These are phyloP conservation scores for Brachypteracias leptosomus DNA, from an alignment of 2,113 vertebrate species.

Conservation along the genomic window DNA sequence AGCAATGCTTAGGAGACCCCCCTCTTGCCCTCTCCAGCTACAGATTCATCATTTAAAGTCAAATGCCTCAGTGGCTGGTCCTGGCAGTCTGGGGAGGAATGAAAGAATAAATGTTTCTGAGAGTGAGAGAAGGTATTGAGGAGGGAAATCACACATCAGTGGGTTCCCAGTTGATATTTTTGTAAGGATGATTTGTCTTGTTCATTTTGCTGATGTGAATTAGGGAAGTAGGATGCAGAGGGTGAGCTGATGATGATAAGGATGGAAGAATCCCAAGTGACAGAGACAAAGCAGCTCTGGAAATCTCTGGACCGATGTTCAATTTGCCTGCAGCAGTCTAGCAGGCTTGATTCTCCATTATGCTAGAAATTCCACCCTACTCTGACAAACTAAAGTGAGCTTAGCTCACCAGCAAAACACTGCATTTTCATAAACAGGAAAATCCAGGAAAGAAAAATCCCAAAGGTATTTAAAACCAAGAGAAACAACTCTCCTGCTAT, in stretches of 20 bases:
- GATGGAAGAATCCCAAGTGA: neutral
- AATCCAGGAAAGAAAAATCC: neutral
- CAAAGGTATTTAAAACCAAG: neutral
- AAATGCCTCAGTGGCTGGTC: neutral
- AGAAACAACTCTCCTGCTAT: neutral
- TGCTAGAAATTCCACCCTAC: neutral
- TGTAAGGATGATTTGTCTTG: neutral
- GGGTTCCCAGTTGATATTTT: neutral
- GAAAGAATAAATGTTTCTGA: neutral
- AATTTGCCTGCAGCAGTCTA: neutral
- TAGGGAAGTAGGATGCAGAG: neutral
- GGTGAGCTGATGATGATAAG: neutral
- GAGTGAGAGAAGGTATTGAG: neutral
- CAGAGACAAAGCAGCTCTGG: neutral
- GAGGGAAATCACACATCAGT: neutral
- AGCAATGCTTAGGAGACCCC: constrained; percentile 1
- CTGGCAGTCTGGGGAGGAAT: neutral
- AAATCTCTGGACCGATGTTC: neutral
- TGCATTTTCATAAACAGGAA: neutral
- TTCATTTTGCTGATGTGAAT: neutral
- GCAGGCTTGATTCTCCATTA: neutral
- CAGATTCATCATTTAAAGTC: constrained; percentile 43
- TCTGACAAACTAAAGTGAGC: neutral
- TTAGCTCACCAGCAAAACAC: neutral
- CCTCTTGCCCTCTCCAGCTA: neutral